Conservation (phyloP, 1,140 invertebrate genomes). For the Drosophila azteca region DNA sequence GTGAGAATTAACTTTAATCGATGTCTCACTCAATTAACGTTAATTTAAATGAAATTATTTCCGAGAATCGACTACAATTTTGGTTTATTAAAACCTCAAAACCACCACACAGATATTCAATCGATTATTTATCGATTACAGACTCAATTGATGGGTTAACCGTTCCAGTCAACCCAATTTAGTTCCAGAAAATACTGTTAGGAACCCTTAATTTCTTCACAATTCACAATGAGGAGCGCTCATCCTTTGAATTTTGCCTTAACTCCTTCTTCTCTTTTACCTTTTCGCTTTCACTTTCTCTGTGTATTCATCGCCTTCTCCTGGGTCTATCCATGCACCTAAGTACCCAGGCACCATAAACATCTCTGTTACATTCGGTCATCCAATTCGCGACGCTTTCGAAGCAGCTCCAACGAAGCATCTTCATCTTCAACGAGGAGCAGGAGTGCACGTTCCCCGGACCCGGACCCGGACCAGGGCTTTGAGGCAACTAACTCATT, state of each 20-base stretch:
- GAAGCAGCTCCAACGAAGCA: conserved; percentile 9
- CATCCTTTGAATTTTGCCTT: conserved; percentile 30
- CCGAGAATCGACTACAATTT: too few species aligned
- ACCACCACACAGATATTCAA: too few species aligned
- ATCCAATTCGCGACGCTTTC: conserved; percentile 11
- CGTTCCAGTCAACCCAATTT: too few species aligned
- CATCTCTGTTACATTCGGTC: conserved; percentile 22
- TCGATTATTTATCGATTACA: too few species aligned
- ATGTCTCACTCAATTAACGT: too few species aligned
- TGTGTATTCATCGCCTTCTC: conserved; percentile 14
- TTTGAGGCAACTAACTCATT: conserved; percentile 53
- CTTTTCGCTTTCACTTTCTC: conserved; percentile 1
- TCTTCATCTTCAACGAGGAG: conserved; percentile 11
- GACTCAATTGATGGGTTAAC: too few species aligned
- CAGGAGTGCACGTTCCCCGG: too few species aligned
- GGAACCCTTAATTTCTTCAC: not conserved
- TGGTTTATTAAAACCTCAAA: too few species aligned
- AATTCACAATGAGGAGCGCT: conserved; percentile 15
- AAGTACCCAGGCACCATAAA: conserved; percentile 42
- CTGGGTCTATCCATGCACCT: conserved; percentile 44
- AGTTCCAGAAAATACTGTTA: too few species aligned
- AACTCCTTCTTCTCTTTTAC: not conserved
- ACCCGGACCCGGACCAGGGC: too few species aligned
- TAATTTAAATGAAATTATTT: too few species aligned
- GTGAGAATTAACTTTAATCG: too few species aligned